These are phyloP conservation scores for Neoaliturus tenellus DNA, from an alignment of 2,888 invertebrate genomes.

Conservation along the genomic window DNA sequence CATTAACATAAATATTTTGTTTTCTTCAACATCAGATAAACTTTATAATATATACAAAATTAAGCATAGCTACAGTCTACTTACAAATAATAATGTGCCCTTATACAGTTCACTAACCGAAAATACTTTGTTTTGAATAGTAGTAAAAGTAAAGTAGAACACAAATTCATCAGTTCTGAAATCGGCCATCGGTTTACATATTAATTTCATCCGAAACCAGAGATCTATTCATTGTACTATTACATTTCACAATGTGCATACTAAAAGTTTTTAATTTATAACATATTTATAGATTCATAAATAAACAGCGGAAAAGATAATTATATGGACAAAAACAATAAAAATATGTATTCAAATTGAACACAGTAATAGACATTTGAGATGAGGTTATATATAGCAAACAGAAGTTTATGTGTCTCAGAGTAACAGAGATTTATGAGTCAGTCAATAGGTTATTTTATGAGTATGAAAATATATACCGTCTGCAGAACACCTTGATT, in stretches of 20 bases:
- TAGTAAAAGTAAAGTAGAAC: too few species aligned
- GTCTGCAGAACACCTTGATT: conserved; percentile 1
- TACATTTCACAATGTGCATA: background rate
- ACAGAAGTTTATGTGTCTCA: too few species aligned
- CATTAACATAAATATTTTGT: conserved; percentile 45
- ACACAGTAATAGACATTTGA: too few species aligned
- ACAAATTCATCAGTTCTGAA: background rate
- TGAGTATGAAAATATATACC: background rate
- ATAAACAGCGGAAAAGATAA: too few species aligned
- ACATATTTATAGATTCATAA: too few species aligned
- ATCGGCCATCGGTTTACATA: too few species aligned
- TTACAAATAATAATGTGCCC: conserved; percentile 16
- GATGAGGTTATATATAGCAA: too few species aligned
- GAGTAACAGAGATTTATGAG: too few species aligned
- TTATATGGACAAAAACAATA: too few species aligned
- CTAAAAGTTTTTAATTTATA: too few species aligned
- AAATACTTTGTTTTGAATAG: background rate
- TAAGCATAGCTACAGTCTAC: conserved; percentile 18
- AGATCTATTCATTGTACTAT: conserved; percentile 17
- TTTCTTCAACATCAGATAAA: conserved; percentile 23
- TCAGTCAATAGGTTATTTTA: background rate
- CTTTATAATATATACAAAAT: conserved; percentile 20
- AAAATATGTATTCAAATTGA: too few species aligned
- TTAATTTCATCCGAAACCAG: background rate
- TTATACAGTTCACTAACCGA: background rate